These are phyloP conservation scores for Sternarchorhynchus goeldii DNA, from an alignment of 2,797 vertebrate species.

Conservation along the genomic window DNA sequence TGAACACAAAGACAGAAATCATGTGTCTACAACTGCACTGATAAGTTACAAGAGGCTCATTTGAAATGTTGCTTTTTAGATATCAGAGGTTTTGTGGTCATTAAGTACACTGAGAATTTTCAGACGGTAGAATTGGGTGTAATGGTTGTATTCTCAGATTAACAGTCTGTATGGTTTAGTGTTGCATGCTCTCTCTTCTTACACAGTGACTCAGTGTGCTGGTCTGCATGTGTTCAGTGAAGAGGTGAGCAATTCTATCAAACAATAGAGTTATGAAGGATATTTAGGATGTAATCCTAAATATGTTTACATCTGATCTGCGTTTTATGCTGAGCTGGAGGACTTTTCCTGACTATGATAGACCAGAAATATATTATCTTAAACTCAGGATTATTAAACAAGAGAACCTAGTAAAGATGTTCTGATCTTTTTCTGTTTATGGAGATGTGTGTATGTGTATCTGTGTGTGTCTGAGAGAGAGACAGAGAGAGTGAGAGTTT, in stretches of 20 bases:
- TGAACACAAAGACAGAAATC: background rate
- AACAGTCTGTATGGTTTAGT: too few species aligned
- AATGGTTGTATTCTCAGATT: too few species aligned
- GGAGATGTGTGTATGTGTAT: too few species aligned
- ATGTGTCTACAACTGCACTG: background rate
- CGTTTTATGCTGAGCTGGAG: background rate
- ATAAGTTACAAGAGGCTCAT: background rate
- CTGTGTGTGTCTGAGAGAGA: background rate
- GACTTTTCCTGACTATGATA: slow-evolving; percentile 15
- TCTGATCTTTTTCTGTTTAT: slow-evolving; percentile 53
- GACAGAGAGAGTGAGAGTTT: too few species aligned
- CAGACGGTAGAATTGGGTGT: too few species aligned
- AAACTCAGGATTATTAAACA: slow-evolving; percentile 60
- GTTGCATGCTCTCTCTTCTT: too few species aligned
- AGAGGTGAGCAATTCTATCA: background rate
- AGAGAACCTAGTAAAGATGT: slow-evolving; percentile 61
- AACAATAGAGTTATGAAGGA: background rate
- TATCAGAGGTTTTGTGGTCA: background rate
- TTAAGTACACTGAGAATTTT: too few species aligned
- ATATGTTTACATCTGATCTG: background rate
- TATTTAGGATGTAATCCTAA: background rate
- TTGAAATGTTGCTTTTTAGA: background rate
- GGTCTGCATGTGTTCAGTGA: background rate
- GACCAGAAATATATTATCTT: slow-evolving; percentile 64
- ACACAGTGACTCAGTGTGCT: background rate